Percentiles rank a stretch among this genome's conserved stretches.
Conservation (phyloP, 1,140 invertebrate genomes). For the Wiebesia pumilae region DNA sequence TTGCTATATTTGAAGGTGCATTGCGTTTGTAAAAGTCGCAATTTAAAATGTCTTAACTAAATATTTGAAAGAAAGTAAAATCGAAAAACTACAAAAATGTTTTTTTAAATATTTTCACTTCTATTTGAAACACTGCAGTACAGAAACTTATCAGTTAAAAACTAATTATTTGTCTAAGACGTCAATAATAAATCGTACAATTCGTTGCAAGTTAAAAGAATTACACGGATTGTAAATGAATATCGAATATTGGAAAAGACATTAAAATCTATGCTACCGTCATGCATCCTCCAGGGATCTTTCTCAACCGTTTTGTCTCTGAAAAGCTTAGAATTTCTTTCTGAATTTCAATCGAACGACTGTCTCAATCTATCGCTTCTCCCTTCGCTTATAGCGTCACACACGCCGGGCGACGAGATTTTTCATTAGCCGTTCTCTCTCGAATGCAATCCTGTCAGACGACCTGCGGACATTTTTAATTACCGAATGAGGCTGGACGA, state of each 20-base stretch:
- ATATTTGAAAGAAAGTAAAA: no score
- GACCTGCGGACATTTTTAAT: slow-evolving; percentile 70
- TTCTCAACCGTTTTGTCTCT: slow-evolving; percentile 4
- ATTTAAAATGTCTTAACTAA: no score
- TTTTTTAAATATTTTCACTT: no score
- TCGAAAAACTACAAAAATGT: no score
- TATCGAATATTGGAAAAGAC: neutral
- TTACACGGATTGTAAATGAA: neutral
- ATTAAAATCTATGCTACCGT: neutral
- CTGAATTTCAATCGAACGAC: slow-evolving; percentile 60
- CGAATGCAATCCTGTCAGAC: slow-evolving; percentile 65
- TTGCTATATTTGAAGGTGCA: no score
- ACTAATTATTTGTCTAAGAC: no score
- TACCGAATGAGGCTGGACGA: slow-evolving; percentile 63
- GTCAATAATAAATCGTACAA: no score
- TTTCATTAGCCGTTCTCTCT: slow-evolving; percentile 66
- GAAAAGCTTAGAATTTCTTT: slow-evolving; percentile 53
- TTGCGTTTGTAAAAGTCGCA: no score
- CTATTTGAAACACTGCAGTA: no score
- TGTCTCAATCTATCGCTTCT: slow-evolving; percentile 59
- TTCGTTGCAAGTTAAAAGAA: neutral
- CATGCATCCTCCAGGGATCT: neutral
- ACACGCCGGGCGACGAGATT: slow-evolving; percentile 62
- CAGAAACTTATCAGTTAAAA: no score
- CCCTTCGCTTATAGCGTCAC: slow-evolving; percentile 56